phyloP scores from a whole-genome alignment of 1,140 invertebrate genomes.

The Drosophila kanapiae region DNA sequence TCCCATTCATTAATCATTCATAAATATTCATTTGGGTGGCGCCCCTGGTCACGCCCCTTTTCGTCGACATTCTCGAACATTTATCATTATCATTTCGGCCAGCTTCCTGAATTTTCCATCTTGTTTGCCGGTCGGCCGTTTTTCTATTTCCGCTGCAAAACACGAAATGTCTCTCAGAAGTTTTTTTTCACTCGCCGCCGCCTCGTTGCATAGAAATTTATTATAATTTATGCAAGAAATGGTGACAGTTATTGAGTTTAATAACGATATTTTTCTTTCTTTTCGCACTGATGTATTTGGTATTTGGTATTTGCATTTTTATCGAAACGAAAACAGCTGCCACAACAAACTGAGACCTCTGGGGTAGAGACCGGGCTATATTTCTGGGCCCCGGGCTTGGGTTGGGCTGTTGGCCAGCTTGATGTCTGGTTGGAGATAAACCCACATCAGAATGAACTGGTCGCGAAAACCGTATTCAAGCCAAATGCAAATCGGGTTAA shows the following conservation, averaged over 20 bases:
- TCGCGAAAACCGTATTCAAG: constrained; percentile 53
- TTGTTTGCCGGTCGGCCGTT: constrained; percentile 47
- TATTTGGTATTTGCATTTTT: constrained; percentile 72
- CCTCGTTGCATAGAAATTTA: constrained; percentile 59
- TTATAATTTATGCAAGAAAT: constrained; percentile 71
- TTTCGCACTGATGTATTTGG: constrained; percentile 34
- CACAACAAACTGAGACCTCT: constrained; percentile 13
- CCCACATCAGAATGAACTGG: constrained; percentile 27
- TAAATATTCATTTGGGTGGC: constrained; percentile 64
- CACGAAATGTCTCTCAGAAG: constrained; percentile 42
- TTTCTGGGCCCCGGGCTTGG: neutral
- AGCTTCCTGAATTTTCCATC: constrained; percentile 46
- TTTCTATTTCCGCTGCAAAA: constrained; percentile 64
- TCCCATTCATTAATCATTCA: constrained; percentile 73
- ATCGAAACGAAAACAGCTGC: constrained; percentile 65
- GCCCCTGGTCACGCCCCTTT: constrained; percentile 30
- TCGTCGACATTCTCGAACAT: constrained; percentile 40
- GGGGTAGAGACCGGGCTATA: constrained; percentile 28
- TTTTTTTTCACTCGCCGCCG: constrained; percentile 18
- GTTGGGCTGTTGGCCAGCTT: constrained; percentile 37
- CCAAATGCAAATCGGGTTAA: constrained; percentile 72
- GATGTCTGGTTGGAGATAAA: constrained; percentile 37
- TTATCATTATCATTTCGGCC: constrained; percentile 76
- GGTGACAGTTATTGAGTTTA: constrained; percentile 75
- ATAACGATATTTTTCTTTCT: constrained; percentile 57